Evolutionary conservation across 2,888 invertebrate genomes (phyloP).

Genomic region (Agrypnus murinus): DNA sequence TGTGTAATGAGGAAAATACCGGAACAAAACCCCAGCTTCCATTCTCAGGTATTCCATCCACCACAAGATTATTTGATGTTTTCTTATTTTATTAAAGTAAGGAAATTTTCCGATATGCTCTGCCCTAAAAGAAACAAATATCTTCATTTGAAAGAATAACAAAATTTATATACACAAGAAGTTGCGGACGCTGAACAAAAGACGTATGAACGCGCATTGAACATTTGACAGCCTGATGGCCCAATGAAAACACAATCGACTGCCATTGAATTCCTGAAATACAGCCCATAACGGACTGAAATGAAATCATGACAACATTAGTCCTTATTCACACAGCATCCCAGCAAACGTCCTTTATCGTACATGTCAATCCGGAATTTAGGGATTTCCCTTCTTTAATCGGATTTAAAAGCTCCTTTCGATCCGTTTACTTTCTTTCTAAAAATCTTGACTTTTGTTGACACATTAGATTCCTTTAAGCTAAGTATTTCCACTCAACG

Average conservation of each 20-base stretch:
- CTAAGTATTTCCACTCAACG: constrained; percentile 7
- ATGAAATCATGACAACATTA: constrained; percentile 50
- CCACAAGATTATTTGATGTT: neutral
- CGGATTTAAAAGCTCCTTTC: neutral
- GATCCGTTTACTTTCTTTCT: neutral
- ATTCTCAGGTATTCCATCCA: constrained; percentile 30
- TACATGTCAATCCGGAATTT: neutral
- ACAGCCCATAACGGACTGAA: constrained; percentile 47
- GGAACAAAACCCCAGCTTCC: neutral
- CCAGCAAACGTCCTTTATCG: neutral
- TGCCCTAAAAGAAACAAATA: constrained; percentile 26
- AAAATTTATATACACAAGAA: constrained; percentile 20
- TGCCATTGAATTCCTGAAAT: constrained; percentile 48
- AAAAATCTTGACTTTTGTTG: constrained; percentile 9
- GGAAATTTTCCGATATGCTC: too few relatives aligned
- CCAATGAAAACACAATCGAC: constrained; percentile 54
- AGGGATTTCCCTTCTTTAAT: neutral
- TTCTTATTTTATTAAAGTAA: constrained; percentile 17
- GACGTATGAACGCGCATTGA: constrained; percentile 48
- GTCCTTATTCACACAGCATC: constrained; percentile 17
- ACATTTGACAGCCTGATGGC: constrained; percentile 52
- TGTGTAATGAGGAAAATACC: constrained; percentile 42
- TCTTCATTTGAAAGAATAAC: constrained; percentile 31
- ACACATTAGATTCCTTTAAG: constrained; percentile 10
- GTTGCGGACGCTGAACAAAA: constrained; percentile 41